phyloP scores from a whole-genome alignment of 2,888 invertebrate species.

The Sarcophaga carnaria region DNA sequence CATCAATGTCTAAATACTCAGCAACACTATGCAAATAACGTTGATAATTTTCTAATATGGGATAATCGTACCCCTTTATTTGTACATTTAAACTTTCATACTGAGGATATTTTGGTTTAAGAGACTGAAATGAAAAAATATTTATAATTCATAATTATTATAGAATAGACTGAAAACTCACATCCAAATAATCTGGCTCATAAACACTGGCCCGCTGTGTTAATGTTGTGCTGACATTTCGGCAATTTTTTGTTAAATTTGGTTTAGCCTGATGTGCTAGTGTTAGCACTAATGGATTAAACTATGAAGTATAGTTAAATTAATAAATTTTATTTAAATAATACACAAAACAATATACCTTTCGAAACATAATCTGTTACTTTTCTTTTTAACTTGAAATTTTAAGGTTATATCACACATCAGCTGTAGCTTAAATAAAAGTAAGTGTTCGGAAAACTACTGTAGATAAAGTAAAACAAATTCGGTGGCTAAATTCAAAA shows the following conservation, averaged over 20 bases:
- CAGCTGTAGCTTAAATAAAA: conserved; percentile 20
- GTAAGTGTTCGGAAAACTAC: conserved; percentile 25
- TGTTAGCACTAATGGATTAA: conserved; percentile 35
- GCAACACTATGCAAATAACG: conserved; percentile 89
- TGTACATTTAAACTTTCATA: conserved; percentile 90
- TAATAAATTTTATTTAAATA: background rate
- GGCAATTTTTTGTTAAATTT: conserved; percentile 8
- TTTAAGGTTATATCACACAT: conserved; percentile 43
- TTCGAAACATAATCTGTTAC: conserved; percentile 55
- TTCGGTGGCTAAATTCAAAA: no score
- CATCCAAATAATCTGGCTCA: conserved; percentile 89
- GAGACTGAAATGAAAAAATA: conserved; percentile 74
- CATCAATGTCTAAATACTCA: conserved; percentile 88
- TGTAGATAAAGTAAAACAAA: background rate
- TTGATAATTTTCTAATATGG: conserved; percentile 91
- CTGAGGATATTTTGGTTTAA: conserved; percentile 86
- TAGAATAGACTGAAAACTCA: conserved; percentile 75
- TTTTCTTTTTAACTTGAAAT: background rate
- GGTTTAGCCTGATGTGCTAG: conserved; percentile 3
- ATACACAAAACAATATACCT: conserved; percentile 46
- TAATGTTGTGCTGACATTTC: conserved; percentile 24
- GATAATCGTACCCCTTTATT: conserved; percentile 91
- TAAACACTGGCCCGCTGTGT: conserved; percentile 80
- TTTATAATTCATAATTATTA: background rate
- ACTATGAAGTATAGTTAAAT: conserved; percentile 13